Evolutionary conservation across 2,113 vertebrate species (phyloP).

Genomic region (Triplophysa siluroides): DNA sequence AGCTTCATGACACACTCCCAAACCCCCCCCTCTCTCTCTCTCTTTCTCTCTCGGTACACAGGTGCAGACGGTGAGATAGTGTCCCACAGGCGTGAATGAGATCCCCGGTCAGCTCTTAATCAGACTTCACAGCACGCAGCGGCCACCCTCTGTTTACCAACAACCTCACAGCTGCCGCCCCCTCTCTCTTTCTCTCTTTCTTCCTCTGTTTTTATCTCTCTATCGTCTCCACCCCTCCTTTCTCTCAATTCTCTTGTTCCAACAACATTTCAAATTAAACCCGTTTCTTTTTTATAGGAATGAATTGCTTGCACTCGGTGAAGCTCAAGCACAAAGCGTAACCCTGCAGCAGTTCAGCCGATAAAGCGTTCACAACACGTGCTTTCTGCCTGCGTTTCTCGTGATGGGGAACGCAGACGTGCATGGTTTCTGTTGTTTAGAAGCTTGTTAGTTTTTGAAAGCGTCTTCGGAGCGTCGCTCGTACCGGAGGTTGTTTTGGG

Average conservation of each 20-base stretch:
- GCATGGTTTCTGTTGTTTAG: neutral
- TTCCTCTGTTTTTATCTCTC: conserved; percentile 6
- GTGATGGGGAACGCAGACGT: conserved; percentile 14
- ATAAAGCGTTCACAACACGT: neutral
- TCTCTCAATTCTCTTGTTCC: neutral
- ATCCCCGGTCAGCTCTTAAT: conserved; percentile 45
- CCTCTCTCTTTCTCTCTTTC: conserved; percentile 14
- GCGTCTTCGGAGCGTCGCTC: neutral
- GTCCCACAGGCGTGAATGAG: conserved; percentile 49
- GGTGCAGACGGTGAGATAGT: conserved; percentile 43
- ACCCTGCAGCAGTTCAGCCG: neutral
- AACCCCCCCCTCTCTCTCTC: neutral
- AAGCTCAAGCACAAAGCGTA: neutral
- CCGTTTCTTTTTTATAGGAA: neutral
- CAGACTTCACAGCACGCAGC: conserved; percentile 27
- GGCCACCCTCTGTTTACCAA: conserved; percentile 24
- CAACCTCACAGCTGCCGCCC: conserved; percentile 7
- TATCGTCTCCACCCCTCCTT: conserved; percentile 18
- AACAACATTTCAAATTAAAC: conserved; percentile 17
- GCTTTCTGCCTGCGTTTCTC: neutral
- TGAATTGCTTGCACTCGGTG: neutral
- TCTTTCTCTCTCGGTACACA: conserved; percentile 12
- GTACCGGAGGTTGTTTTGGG: neutral
- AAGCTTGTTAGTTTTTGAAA: conserved; percentile 27
- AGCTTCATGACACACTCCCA: neutral